Evolutionary conservation across 2,888 invertebrate species (phyloP).

Genomic region (Thera britannica): DNA sequence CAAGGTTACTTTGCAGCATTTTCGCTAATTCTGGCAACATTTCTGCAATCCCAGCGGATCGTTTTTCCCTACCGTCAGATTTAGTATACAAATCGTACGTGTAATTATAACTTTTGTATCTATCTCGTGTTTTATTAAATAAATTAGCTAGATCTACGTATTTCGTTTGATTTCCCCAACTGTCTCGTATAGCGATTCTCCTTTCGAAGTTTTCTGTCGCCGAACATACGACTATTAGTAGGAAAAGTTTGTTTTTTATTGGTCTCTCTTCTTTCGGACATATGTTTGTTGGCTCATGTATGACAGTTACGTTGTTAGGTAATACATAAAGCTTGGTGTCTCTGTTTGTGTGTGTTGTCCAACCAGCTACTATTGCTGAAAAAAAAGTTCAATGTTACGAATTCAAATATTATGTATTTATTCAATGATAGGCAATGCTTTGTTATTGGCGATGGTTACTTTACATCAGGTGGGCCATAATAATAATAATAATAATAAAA

Average conservation of each 20-base stretch:
- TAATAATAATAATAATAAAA: no score
- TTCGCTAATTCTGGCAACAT: slow-evolving; percentile 67
- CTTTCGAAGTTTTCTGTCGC: slow-evolving; percentile 88
- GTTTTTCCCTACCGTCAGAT: slow-evolving; percentile 47
- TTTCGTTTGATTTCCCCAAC: slow-evolving; percentile 86
- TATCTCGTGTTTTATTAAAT: slow-evolving; percentile 57
- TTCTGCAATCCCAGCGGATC: slow-evolving; percentile 61
- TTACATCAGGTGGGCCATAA: no score
- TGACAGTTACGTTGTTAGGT: slow-evolving; percentile 87
- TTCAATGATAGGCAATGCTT: no score
- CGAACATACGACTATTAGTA: slow-evolving; percentile 91
- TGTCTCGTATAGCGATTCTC: slow-evolving; percentile 88
- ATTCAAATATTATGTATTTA: no score
- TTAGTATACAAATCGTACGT: slow-evolving; percentile 63
- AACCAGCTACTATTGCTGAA: slow-evolving; percentile 85
- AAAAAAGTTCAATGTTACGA: slow-evolving; percentile 25
- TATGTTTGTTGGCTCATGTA: slow-evolving; percentile 85
- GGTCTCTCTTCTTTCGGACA: slow-evolving; percentile 66
- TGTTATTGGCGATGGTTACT: no score
- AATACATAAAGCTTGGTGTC: slow-evolving; percentile 89
- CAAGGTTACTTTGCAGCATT: slow-evolving; percentile 51
- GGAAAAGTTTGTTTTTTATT: slow-evolving; percentile 75
- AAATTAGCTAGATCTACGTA: slow-evolving; percentile 62
- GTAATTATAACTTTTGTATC: slow-evolving; percentile 71
- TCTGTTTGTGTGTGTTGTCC: slow-evolving; percentile 90